A percentile compares a stretch with the other conserved stretches of the same genome.
These are phyloP conservation scores for Caenorhabditis angaria DNA, from an alignment of 2,888 invertebrate species.

Conservation along the genomic window DNA sequence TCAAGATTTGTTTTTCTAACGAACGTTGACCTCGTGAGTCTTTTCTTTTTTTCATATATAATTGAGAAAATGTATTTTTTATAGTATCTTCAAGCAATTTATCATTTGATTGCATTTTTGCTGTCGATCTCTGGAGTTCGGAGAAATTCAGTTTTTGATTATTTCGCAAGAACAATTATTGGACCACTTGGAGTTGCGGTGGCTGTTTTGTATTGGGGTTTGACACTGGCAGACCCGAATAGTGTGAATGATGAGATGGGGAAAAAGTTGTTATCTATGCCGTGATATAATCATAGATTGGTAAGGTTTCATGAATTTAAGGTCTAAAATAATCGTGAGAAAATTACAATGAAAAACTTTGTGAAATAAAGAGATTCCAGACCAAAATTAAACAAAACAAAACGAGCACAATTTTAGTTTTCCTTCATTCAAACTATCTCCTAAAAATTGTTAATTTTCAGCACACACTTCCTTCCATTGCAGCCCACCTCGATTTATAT, in stretches of 20 bases:
- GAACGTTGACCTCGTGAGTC: slow-evolving; percentile 64
- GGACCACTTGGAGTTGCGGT: slow-evolving; percentile 60
- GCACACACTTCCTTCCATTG: slow-evolving; percentile 67
- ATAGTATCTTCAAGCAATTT: slow-evolving; percentile 62
- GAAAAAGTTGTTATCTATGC: slow-evolving; percentile 48
- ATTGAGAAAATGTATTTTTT: slow-evolving; percentile 16
- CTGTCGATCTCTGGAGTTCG: slow-evolving; percentile 25
- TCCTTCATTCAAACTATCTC: not conserved
- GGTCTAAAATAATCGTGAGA: no score
- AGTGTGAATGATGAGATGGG: slow-evolving; percentile 58
- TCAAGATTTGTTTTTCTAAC: slow-evolving; percentile 70
- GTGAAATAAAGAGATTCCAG: no score
- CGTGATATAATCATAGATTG: slow-evolving; percentile 66
- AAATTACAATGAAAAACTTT: no score
- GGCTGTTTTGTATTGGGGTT: slow-evolving; percentile 65
- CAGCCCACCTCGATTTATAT: slow-evolving; percentile 57
- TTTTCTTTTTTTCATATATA: slow-evolving; percentile 8
- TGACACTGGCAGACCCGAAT: slow-evolving; percentile 60
- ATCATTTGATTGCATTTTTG: slow-evolving; percentile 58
- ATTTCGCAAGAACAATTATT: slow-evolving; percentile 42
- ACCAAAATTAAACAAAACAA: no score
- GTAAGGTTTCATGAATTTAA: no score
- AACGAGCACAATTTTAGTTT: no score
- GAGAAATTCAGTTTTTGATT: slow-evolving; percentile 40
- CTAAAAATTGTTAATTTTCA: not conserved